Percentiles rank a stretch among this genome's conserved stretches.
Conservation (phyloP, 53 echinoderm and acorn worm genomes). For the Antedon mediterranea region DNA sequence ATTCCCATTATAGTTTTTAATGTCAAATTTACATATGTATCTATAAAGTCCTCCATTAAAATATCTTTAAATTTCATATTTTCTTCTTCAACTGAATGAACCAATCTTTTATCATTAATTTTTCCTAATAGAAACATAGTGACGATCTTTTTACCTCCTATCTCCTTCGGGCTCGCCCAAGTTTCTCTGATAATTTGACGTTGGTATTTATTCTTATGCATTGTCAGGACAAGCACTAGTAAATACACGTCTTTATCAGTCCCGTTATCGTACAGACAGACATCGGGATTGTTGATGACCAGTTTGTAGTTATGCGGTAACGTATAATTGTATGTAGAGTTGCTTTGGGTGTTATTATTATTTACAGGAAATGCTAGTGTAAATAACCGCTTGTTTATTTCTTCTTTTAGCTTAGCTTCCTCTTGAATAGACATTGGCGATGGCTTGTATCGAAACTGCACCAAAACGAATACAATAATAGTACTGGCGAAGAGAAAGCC, state of each 20-base stretch:
- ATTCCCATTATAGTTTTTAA: slow-evolving; percentile 49
- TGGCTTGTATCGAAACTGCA: too few species aligned
- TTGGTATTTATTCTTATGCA: slow-evolving; percentile 17
- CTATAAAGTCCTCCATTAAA: slow-evolving; percentile 37
- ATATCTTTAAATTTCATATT: slow-evolving; percentile 22
- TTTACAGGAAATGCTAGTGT: too few species aligned
- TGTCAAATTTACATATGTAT: slow-evolving; percentile 39
- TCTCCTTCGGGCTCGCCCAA: slow-evolving; percentile 24
- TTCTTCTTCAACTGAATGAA: slow-evolving; percentile 8
- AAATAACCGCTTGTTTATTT: too few species aligned
- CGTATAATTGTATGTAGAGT: neutral
- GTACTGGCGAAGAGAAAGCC: too few species aligned
- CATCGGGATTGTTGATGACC: slow-evolving; percentile 31
- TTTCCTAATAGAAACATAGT: slow-evolving; percentile 36
- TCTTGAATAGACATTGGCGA: too few species aligned
- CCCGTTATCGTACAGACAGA: slow-evolving; percentile 14
- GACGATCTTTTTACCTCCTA: slow-evolving; percentile 22
- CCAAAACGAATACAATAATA: too few species aligned
- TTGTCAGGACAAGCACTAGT: slow-evolving; percentile 22
- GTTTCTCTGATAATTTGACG: slow-evolving; percentile 30
- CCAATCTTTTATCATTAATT: neutral
- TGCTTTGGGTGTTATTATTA: too few species aligned
- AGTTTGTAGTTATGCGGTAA: slow-evolving; percentile 30
- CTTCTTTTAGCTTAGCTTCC: too few species aligned
- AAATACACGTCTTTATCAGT: slow-evolving; percentile 18